Evolutionary conservation across 2,797 vertebrate genomes (phyloP).

Genomic region (Melanotaenia trifasciata): DNA sequence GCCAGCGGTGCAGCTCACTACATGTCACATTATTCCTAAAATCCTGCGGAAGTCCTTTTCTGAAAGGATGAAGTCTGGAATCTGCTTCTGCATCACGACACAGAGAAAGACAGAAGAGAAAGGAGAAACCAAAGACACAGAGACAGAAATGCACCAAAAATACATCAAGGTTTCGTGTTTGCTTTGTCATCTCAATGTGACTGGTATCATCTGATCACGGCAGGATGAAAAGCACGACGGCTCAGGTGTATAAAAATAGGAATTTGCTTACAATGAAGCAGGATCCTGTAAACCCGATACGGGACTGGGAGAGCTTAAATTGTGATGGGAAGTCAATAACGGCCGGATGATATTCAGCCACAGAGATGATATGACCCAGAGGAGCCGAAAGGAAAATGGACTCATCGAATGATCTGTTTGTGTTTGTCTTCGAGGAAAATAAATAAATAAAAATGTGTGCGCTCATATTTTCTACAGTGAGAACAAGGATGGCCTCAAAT

Average conservation of each 20-base stretch:
- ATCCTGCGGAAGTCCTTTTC: too few species aligned
- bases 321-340: constrained; percentile 60
- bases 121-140: constrained; percentile 51
- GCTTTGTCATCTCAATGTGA: constrained; percentile 73
- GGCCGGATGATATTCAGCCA: constrained; percentile 27
- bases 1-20: too few species aligned
- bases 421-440: too few species aligned
- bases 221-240: constrained; percentile 46
- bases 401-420: too few species aligned
- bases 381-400: background rate
- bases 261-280: constrained; percentile 54
- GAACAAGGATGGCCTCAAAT: too few species aligned
- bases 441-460: too few species aligned
- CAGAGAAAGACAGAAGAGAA: constrained; percentile 18
- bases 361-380: constrained; percentile 6
- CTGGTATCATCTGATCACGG: constrained; percentile 67
- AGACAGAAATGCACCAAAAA: constrained; percentile 54
- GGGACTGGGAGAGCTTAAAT: constrained; percentile 39
- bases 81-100: constrained; percentile 13
- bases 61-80: too few species aligned
- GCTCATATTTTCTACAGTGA: too few species aligned
- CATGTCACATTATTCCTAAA: too few species aligned
- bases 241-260: constrained; percentile 60
- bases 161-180: constrained; percentile 66
- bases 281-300: constrained; percentile 55